Conservation (phyloP, 2,113 vertebrate genomes). For the Phyllostomus hastatus region DNA sequence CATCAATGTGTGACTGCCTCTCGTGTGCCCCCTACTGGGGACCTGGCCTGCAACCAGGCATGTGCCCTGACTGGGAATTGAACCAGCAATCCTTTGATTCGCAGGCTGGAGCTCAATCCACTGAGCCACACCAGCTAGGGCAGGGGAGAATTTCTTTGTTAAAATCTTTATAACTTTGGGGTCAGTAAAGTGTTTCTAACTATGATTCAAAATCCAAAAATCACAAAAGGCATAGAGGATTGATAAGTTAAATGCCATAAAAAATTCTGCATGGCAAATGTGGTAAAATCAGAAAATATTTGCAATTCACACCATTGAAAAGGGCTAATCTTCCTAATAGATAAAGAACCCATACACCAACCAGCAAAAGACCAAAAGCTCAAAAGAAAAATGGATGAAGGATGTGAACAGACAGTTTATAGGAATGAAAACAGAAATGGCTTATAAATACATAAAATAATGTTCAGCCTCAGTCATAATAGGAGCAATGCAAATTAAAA, state of each 20-base stretch:
- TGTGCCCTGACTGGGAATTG: no score
- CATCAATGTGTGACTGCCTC: no score
- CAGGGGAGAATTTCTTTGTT: not conserved
- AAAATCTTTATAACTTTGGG: not conserved
- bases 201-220: not conserved
- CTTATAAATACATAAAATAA: not conserved
- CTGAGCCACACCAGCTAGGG: no score
- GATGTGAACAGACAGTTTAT: not conserved
- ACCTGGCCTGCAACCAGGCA: no score
- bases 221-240: not conserved
- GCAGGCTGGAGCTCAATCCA: no score
- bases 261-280: not conserved
- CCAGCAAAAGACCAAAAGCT: not conserved
- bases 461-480: not conserved
- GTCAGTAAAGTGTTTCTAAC: not conserved
- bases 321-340: not conserved
- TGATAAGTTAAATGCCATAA: not conserved
- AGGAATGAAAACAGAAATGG: not conserved
- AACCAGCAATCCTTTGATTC: no score
- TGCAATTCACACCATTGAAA: not conserved
- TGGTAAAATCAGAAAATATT: not conserved
- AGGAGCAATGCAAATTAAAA: not conserved
- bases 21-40: no score
- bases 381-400: not conserved
- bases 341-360: not conserved